Conservation (phyloP, 1,140 invertebrate species). For the Mya arenaria region DNA sequence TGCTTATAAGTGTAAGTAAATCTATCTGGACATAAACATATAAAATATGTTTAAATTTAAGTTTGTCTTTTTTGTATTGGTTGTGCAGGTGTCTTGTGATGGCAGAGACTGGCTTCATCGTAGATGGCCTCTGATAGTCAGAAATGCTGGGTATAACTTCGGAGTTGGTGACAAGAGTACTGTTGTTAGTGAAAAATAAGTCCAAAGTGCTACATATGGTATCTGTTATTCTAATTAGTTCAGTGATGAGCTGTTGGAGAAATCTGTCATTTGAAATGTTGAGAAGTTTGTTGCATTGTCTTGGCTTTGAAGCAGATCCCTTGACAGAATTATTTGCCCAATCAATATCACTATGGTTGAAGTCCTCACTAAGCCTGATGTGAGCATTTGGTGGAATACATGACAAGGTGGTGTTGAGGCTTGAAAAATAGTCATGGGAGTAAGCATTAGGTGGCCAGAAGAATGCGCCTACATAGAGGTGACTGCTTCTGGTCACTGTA, state of each 20-base stretch:
- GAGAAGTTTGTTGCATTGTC: slow-evolving; percentile 20
- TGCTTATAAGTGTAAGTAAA: too few species aligned
- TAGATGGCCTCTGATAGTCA: slow-evolving; percentile 43
- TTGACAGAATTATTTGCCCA: background rate
- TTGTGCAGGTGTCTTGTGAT: background rate
- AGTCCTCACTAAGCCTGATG: slow-evolving; percentile 21
- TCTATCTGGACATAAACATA: too few species aligned
- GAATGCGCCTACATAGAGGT: slow-evolving; percentile 21
- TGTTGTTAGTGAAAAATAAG: slow-evolving; percentile 42
- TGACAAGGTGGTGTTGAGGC: background rate
- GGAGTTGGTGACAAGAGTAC: slow-evolving; percentile 31
- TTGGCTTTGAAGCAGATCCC: background rate
- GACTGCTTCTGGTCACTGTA: background rate
- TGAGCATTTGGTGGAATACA: background rate
- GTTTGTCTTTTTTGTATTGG: too few species aligned
- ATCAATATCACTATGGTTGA: slow-evolving; percentile 26
- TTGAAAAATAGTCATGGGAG: background rate
- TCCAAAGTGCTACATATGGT: background rate
- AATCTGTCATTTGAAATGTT: slow-evolving; percentile 5
- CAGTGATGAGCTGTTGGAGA: slow-evolving; percentile 6
- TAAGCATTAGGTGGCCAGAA: background rate
- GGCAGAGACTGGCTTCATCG: slow-evolving; percentile 46
- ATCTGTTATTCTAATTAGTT: slow-evolving; percentile 13
- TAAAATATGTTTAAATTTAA: too few species aligned
- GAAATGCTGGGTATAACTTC: slow-evolving; percentile 42